phyloP scores from a whole-genome alignment of 2,888 invertebrate genomes.

The Aphodius granarius region DNA sequence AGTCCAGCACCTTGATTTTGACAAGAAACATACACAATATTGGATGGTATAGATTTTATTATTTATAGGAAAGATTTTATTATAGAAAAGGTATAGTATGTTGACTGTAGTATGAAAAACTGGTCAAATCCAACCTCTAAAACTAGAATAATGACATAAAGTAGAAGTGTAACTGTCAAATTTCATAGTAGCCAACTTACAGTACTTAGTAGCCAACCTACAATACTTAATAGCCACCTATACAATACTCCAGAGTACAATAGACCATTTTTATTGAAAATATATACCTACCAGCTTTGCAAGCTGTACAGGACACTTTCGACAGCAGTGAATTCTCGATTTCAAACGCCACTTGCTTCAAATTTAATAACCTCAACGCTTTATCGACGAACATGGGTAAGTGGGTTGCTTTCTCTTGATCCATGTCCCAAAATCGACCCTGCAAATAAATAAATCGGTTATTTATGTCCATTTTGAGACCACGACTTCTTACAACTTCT shows the following conservation, averaged over 20 bases:
- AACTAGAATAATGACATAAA: too few species aligned
- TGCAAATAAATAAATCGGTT: constrained; percentile 34
- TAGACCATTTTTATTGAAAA: too few species aligned
- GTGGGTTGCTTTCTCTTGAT: constrained; percentile 69
- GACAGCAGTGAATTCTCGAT: constrained; percentile 92
- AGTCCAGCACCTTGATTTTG: constrained; percentile 71
- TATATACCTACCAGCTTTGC: constrained; percentile 66
- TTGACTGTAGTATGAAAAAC: too few species aligned
- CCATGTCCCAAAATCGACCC: constrained; percentile 70
- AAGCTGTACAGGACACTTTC: constrained; percentile 88
- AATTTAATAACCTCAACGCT: constrained; percentile 77
- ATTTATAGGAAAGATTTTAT: neutral
- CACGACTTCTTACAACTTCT: too few species aligned
- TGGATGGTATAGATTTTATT: neutral
- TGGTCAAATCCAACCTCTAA: too few species aligned
- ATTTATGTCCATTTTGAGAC: neutral
- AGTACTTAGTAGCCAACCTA: too few species aligned
- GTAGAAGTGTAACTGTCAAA: too few species aligned
- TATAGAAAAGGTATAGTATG: too few species aligned
- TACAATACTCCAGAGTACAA: too few species aligned
- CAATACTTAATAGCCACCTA: too few species aligned
- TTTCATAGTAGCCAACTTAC: too few species aligned
- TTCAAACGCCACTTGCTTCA: constrained; percentile 83
- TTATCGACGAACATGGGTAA: constrained; percentile 81
- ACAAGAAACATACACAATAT: constrained; percentile 25